phyloP scores from a whole-genome alignment of 2,888 invertebrate species.

The Drosophila borborema region DNA sequence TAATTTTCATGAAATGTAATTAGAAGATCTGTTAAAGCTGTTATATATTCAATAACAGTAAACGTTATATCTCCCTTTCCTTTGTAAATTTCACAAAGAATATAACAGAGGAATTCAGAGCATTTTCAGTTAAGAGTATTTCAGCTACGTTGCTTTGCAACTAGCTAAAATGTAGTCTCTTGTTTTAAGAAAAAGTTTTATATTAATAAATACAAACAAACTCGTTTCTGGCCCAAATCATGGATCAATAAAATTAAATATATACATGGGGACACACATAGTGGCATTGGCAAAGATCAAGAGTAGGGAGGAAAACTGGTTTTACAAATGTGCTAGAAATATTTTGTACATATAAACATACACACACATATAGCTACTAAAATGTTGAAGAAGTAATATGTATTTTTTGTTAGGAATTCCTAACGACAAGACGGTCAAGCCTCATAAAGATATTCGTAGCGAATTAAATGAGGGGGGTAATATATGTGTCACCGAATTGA shows the following conservation, averaged over 20 bases:
- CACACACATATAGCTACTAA: conserved; percentile 2
- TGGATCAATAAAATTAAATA: conserved; percentile 31
- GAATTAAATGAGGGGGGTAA: not conserved
- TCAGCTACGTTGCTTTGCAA: not conserved
- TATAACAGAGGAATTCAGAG: not conserved
- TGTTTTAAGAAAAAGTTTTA: conserved; percentile 35
- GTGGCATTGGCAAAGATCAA: conserved; percentile 31
- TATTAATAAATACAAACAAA: conserved; percentile 50
- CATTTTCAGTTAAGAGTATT: conserved; percentile 36
- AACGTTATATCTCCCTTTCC: not conserved
- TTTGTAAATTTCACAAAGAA: not conserved
- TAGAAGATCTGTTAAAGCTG: not conserved
- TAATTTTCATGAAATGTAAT: not conserved
- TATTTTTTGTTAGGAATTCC: conserved; percentile 11
- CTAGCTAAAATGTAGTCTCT: conserved; percentile 19
- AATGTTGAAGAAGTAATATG: conserved; percentile 5
- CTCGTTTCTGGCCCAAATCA: conserved; percentile 43
- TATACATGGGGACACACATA: not conserved
- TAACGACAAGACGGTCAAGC: conserved; percentile 5
- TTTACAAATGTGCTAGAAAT: conserved; percentile 1
- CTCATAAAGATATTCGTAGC: not conserved
- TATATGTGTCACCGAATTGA: conserved; percentile 2
- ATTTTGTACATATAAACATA: not conserved
- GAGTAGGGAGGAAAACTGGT: conserved; percentile 42
- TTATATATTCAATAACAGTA: not conserved